phyloP scores from a whole-genome alignment of 2,797 vertebrate genomes.

The Sternarchorhynchus goeldii region DNA sequence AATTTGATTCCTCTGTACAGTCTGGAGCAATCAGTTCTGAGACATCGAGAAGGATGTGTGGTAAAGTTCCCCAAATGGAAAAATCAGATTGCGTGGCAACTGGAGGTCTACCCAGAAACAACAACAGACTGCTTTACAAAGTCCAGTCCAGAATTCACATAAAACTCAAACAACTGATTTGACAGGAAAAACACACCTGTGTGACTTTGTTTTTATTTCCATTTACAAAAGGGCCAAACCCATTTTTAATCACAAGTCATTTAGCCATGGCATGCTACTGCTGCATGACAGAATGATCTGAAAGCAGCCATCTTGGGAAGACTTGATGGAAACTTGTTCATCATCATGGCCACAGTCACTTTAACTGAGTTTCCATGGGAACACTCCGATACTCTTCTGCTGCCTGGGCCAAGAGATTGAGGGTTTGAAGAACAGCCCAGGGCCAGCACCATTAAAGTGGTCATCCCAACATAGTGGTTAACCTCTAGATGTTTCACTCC shows the following conservation, averaged over 20 bases:
- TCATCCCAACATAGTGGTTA: conserved; percentile 71
- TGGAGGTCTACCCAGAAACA: conserved; percentile 59
- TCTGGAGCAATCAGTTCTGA: conserved; percentile 68
- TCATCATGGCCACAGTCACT: conserved; percentile 66
- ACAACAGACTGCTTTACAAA: conserved; percentile 54
- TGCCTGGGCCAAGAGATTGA: conserved; percentile 67
- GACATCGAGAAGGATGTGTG: conserved; percentile 65
- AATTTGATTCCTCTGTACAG: conserved; percentile 66
- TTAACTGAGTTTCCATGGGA: conserved; percentile 76
- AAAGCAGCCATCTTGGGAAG: conserved; percentile 57
- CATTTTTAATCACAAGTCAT: conserved; percentile 23
- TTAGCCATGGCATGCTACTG: conserved; percentile 36
- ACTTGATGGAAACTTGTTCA: conserved; percentile 74
- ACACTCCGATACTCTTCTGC: conserved; percentile 61
- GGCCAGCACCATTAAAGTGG: conserved; percentile 64
- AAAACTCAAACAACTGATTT: conserved; percentile 31
- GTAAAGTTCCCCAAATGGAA: conserved; percentile 66
- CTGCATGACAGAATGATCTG: conserved; percentile 50
- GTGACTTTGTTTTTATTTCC: conserved; percentile 4
- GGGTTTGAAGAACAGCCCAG: conserved; percentile 67
- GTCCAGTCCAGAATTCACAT: conserved; percentile 36
- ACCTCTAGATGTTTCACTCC: conserved; percentile 71
- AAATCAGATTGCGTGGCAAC: conserved; percentile 71
- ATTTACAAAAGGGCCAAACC: conserved; percentile 16
- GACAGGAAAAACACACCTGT: conserved; percentile 30